phyloP scores from a whole-genome alignment of 2,797 vertebrate species.

The Lates japonicus region DNA sequence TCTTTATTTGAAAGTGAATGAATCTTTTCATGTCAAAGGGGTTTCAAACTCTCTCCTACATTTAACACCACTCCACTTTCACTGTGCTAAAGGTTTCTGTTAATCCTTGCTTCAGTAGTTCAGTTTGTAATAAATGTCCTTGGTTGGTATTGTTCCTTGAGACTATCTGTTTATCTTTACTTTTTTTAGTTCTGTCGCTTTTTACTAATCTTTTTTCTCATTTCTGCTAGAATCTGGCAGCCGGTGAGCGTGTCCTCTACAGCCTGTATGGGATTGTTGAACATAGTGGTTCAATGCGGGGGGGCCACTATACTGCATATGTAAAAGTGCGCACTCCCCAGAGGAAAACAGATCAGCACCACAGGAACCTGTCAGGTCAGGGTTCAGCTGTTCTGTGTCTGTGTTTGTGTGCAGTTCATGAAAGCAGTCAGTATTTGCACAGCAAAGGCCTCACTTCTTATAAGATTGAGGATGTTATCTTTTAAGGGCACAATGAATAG shows the following conservation, averaged over 20 bases:
- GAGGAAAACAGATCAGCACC: constrained; percentile 87
- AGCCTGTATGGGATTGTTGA: constrained; percentile 97
- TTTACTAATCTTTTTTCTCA: background rate
- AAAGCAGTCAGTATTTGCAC: constrained; percentile 10
- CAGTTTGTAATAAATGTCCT: constrained; percentile 3
- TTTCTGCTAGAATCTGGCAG: constrained; percentile 82
- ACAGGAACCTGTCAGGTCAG: constrained; percentile 89
- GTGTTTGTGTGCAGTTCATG: constrained; percentile 6
- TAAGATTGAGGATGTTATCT: constrained; percentile 35
- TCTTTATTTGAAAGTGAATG: background rate
- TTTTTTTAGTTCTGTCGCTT: background rate
- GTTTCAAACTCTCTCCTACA: background rate
- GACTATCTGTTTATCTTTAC: too few relatives aligned
- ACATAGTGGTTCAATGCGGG: constrained; percentile 96
- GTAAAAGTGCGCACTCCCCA: constrained; percentile 93
- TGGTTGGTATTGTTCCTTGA: background rate
- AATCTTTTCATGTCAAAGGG: background rate
- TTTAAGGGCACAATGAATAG: constrained; percentile 11
- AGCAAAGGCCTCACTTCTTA: constrained; percentile 2
- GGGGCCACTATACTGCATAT: constrained; percentile 95
- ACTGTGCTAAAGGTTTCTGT: background rate
- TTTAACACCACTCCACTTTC: background rate
- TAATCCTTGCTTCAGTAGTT: constrained; percentile 2
- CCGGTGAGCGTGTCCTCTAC: constrained; percentile 91
- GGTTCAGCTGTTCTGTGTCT: constrained; percentile 5